Conservation (phyloP, 1,140 invertebrate species). For the Drosophila malerkotliana region DNA sequence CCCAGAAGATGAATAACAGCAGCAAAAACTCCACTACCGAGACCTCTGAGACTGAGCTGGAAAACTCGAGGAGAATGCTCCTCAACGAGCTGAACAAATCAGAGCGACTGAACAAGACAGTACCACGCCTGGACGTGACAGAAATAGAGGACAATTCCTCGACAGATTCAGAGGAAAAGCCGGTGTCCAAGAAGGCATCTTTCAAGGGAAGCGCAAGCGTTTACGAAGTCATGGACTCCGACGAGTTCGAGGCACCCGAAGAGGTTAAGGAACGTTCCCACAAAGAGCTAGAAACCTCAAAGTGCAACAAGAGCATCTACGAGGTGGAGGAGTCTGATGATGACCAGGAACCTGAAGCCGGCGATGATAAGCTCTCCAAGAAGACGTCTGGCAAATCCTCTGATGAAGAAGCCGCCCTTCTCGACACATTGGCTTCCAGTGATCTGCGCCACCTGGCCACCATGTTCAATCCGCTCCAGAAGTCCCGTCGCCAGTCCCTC, state of each 20-base stretch:
- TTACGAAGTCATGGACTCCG: conserved; percentile 13
- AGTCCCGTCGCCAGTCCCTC: conserved; percentile 63
- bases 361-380: conserved; percentile 1
- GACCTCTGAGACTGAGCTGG: conserved; percentile 23
- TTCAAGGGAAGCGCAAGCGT: conserved; percentile 3
- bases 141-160: conserved; percentile 27
- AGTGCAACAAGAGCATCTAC: conserved; percentile 2
- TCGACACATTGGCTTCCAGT: conserved; percentile 44
- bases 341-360: neutral
- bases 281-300: neutral
- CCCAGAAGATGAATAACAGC: conserved; percentile 22
- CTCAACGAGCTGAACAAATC: conserved; percentile 45
- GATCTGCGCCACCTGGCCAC: conserved; percentile 56
- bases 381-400: conserved; percentile 20
- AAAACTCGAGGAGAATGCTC: conserved; percentile 31
- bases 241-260: neutral
- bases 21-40: conserved; percentile 4
- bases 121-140: conserved; percentile 25
- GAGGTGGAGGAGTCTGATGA: conserved; percentile 23
- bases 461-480: conserved; percentile 73
- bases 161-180: conserved; percentile 3
- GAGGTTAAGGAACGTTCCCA: neutral
- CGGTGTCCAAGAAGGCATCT: neutral
- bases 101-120: conserved; percentile 57
- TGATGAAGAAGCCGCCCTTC: conserved; percentile 39